Base-by-base conservation (phyloP, 2,797 vertebrate species). In the Coregonus ussuriensis region DNA sequence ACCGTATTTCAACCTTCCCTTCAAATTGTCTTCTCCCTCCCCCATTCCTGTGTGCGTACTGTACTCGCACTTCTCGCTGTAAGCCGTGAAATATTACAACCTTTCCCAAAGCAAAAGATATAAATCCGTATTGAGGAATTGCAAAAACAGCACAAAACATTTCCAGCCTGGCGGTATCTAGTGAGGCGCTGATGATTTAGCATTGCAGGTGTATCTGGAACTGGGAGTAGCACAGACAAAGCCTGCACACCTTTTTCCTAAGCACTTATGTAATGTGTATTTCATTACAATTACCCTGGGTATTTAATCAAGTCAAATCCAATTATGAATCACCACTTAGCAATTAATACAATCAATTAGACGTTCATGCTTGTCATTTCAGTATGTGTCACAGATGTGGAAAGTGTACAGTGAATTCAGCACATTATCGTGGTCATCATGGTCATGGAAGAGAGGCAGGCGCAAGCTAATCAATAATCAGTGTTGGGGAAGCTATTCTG, bases 141-240 rank as follows among this genome's bases (percentile, higher is more conserved):
- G 94, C 94, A 94, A 95, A 95, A 95, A 94, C 93, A 94, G 94
- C 94, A 95, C 94, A 94, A 94, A 93, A 92, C 91, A 93, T 93
- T 94, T 90, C 90, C 93, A 90, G 91, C 88, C 92, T 80, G 77
- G 91, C 87, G 86, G 89, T 91, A 93, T 93, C 93, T 91, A 91
- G 88, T 87, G 89, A 91, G 88, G 87, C 88, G 86, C 89, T 92
- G 88, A 91, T 94, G 93, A 95, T 95, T 95, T 95, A 94, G 91
- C 93, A 90, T 93, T 94, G 93, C 93, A 93, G 94, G 93, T 94
- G 92, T 92, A 93, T 91, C 87, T 84, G 88, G 90, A 87, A 82
- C 82, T 76, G 66, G 70, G 18, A 82, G 82, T 76, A 80, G 78
- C 76, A 81, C 83, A 86, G 85, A 86, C 86, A 85, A 53, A 63